A percentile compares a stretch with the other conserved stretches of the same genome.
Evolutionary conservation across 2,888 invertebrate genomes (phyloP).

Genomic region (Aphodius granarius): DNA sequence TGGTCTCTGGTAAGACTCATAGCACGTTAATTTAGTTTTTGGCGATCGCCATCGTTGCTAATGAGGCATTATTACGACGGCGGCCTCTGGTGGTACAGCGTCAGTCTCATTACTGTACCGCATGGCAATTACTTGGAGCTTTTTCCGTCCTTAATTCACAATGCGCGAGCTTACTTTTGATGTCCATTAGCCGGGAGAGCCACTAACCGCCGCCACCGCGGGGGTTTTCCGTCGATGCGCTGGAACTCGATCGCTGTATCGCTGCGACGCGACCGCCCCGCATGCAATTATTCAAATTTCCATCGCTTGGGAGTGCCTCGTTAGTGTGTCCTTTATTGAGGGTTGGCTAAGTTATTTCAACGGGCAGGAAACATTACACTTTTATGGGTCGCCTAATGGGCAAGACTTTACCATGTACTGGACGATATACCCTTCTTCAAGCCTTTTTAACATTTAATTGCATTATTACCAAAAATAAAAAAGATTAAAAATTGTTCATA

Average conservation of each 20-base stretch:
- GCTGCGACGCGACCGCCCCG: neutral
- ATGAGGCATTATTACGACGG: slow-evolving; percentile 24
- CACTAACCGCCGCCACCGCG: neutral
- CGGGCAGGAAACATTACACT: neutral
- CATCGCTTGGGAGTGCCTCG: neutral
- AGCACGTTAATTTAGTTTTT: slow-evolving; percentile 20
- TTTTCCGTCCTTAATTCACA: neutral
- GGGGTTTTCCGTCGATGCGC: neutral
- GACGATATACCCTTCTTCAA: neutral
- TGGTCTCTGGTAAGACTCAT: too few relatives aligned
- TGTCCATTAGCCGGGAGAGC: neutral
- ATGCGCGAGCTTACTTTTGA: neutral
- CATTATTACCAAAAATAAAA: neutral
- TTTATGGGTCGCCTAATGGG: neutral
- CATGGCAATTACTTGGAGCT: slow-evolving; percentile 20
- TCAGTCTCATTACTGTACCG: slow-evolving; percentile 19
- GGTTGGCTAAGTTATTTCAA: neutral
- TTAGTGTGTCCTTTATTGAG: neutral
- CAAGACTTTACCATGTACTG: neutral
- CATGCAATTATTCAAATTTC: neutral
- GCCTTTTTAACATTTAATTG: neutral
- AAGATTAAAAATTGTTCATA: neutral
- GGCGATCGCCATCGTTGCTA: slow-evolving; percentile 21
- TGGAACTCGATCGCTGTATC: neutral
- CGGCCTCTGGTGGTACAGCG: slow-evolving; percentile 11